Evolutionary conservation across 1,140 invertebrate genomes (phyloP).

Genomic region (Globodera ellingtonae): DNA sequence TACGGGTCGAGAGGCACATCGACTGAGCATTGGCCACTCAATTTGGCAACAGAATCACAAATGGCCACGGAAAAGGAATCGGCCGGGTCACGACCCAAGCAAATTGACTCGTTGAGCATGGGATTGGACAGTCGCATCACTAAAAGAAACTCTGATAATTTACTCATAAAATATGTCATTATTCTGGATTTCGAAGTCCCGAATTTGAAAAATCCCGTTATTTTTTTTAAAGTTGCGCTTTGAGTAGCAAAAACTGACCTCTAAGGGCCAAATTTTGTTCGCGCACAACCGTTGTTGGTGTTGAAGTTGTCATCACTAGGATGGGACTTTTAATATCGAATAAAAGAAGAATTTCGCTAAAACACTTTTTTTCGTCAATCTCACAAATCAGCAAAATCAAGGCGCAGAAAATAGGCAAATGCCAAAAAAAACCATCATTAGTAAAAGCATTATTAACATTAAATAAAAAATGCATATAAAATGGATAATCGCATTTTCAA

Average conservation of each 20-base stretch:
- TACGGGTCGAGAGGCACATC: slow-evolving; percentile 78
- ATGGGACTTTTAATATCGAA: background rate
- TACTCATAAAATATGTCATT: too few species aligned
- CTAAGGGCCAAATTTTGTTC: slow-evolving; percentile 19
- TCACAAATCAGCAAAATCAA: too few species aligned
- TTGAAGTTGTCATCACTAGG: background rate
- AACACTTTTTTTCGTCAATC: too few species aligned
- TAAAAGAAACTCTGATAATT: slow-evolving; percentile 65
- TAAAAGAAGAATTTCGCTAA: too few species aligned
- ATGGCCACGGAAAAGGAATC: slow-evolving; percentile 81
- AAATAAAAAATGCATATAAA: too few species aligned
- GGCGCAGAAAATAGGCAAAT: too few species aligned
- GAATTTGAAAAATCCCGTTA: background rate
- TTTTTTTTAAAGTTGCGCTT: background rate
- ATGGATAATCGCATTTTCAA: too few species aligned
- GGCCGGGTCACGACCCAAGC: slow-evolving; percentile 79
- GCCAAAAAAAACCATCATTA: too few species aligned
- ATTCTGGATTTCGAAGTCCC: too few species aligned
- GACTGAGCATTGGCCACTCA: slow-evolving; percentile 79
- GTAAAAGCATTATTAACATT: too few species aligned
- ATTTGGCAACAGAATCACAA: slow-evolving; percentile 73
- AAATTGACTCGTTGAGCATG: slow-evolving; percentile 77
- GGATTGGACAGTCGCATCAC: slow-evolving; percentile 92
- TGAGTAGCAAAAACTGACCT: background rate
- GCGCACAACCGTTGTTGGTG: background rate